Percentiles rank a stretch among this genome's conserved stretches.
Evolutionary conservation across 2,888 invertebrate species (phyloP).

Genomic region (Diploptera punctata): DNA sequence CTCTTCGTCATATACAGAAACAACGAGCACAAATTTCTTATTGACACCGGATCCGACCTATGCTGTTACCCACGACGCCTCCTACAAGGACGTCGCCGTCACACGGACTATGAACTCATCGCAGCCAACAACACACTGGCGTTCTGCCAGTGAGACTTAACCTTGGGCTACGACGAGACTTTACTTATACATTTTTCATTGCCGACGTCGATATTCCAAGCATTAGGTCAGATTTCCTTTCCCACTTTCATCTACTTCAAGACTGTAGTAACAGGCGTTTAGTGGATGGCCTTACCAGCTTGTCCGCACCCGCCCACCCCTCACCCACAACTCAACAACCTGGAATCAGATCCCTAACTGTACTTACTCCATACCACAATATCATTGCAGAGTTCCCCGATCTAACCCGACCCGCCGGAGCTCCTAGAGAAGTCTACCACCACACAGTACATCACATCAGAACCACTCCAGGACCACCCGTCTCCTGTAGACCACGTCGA

Average conservation of each 20-base stretch:
- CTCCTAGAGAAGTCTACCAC: not conserved
- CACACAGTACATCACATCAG: conserved; percentile 45
- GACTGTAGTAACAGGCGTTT: conserved; percentile 46
- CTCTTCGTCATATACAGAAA: not conserved
- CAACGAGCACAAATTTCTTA: conserved; percentile 32
- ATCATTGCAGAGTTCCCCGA: conserved; percentile 19
- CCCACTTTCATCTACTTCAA: conserved; percentile 48
- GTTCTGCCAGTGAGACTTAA: conserved; percentile 48
- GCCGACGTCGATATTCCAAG: conserved; percentile 49
- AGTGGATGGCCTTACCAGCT: conserved; percentile 40
- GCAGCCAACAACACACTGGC: conserved; percentile 50
- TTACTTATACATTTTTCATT: conserved; percentile 38
- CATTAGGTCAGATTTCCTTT: conserved; percentile 50
- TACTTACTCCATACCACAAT: not conserved
- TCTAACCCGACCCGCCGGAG: conserved; percentile 11
- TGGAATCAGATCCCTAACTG: not conserved
- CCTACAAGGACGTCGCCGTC: conserved; percentile 41
- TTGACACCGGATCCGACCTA: conserved; percentile 45
- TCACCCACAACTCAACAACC: not conserved
- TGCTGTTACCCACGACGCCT: conserved; percentile 42
- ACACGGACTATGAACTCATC: conserved; percentile 46
- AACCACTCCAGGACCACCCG: conserved; percentile 49
- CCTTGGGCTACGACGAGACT: conserved; percentile 44
- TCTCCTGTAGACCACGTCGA: conserved; percentile 12
- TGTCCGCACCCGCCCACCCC: not conserved